Percentiles rank a stretch among this genome's conserved stretches.
Conservation (phyloP, 2,888 invertebrate genomes). For the Rhamphomyia laevipes region DNA sequence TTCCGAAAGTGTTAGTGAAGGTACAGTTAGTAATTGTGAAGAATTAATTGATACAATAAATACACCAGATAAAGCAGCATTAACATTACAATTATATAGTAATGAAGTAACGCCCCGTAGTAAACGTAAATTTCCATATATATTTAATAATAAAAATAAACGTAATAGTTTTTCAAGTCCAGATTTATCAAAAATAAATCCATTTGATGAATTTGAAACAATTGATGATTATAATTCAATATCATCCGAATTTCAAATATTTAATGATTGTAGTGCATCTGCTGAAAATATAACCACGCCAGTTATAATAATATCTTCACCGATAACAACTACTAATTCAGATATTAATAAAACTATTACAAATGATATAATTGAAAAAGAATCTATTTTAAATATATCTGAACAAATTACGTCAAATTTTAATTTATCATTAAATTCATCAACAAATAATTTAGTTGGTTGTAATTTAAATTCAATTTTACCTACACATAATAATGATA, state of each 20-base stretch:
- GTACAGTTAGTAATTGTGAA: constrained; percentile 19
- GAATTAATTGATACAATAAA: constrained; percentile 11
- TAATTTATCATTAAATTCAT: constrained; percentile 34
- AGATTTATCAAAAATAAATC: constrained; percentile 32
- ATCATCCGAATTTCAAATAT: constrained; percentile 21
- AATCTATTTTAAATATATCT: constrained; percentile 28
- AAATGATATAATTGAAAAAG: constrained; percentile 1
- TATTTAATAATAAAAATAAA: constrained; percentile 16
- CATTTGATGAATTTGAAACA: constrained; percentile 21
- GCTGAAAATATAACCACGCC: constrained; percentile 12
- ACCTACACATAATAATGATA: constrained; percentile 8
- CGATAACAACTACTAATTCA: constrained; percentile 3
- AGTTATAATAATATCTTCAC: background rate
- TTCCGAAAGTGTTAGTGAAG: constrained; percentile 26
- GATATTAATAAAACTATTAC: constrained; percentile 4
- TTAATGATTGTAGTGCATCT: constrained; percentile 17
- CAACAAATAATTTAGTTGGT: constrained; percentile 34
- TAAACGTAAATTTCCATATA: background rate
- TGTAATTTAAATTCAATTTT: constrained; percentile 24
- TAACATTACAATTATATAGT: background rate
- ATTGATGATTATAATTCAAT: constrained; percentile 17
- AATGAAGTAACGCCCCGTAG: no score
- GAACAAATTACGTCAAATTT: constrained; percentile 31
- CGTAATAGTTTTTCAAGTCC: constrained; percentile 38
- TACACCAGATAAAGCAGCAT: background rate